These are phyloP conservation scores for Philaenus spumarius DNA, from an alignment of 1,140 invertebrate species.

Conservation along the genomic window DNA sequence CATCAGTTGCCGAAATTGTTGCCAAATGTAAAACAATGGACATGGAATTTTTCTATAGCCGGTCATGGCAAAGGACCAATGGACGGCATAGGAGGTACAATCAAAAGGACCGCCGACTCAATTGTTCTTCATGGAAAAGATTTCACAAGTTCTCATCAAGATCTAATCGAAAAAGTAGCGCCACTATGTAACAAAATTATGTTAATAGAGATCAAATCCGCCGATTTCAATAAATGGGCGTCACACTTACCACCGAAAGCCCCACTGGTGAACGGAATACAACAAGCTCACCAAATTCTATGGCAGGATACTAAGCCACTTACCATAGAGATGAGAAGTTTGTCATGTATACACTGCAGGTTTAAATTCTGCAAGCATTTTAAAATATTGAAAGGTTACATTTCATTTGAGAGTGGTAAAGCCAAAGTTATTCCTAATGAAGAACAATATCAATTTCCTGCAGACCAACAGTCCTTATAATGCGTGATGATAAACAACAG, in stretches of 20 bases:
- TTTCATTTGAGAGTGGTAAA: not conserved
- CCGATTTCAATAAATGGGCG: not conserved
- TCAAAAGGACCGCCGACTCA: slow-evolving; percentile 37
- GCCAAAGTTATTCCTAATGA: not conserved
- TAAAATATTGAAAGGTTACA: not conserved
- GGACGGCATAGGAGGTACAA: not conserved
- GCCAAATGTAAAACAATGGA: not conserved
- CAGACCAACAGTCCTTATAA: not conserved
- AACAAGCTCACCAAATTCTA: not conserved
- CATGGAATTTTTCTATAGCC: not conserved
- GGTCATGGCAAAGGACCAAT: not conserved
- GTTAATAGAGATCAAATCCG: not conserved
- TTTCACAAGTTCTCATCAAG: not conserved
- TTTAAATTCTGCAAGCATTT: not conserved
- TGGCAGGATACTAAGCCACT: no score
- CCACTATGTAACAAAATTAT: not conserved
- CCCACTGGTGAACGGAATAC: no score
- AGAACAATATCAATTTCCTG: not conserved
- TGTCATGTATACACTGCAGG: not conserved
- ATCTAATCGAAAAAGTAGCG: not conserved
- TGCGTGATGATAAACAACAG: not conserved
- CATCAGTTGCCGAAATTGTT: not conserved
- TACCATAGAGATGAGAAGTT: not conserved
- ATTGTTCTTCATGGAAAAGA: slow-evolving; percentile 29
- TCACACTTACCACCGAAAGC: no score